Conservation (phyloP, 1,140 invertebrate species). For the Alviniconcha marisindica region DNA sequence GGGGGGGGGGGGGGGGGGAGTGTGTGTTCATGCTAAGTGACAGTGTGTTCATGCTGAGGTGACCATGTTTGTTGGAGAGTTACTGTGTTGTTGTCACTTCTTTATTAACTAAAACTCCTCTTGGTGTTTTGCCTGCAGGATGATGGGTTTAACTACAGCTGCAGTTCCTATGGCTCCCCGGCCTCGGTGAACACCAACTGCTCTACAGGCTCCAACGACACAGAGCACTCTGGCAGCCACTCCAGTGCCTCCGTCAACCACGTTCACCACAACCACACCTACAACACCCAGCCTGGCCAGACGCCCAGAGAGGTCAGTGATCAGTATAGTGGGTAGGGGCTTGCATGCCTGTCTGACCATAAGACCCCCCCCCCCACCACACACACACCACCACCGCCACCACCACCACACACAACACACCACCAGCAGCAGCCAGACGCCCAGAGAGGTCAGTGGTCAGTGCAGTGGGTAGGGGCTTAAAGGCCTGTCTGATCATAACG, state of each 20-base stretch:
- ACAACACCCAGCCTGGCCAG: constrained; percentile 84
- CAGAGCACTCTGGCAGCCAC: constrained; percentile 57
- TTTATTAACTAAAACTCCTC: too few relatives aligned
- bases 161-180: constrained; percentile 80
- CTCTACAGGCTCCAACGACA: constrained; percentile 65
- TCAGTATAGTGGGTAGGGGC: too few relatives aligned
- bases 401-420: constrained; percentile 91
- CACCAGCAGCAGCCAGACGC: constrained; percentile 82
- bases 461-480: too few relatives aligned
- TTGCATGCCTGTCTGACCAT: too few relatives aligned
- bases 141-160: constrained; percentile 44
- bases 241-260: constrained; percentile 60
- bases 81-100: too few relatives aligned
- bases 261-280: constrained; percentile 90
- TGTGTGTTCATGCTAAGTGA: too few relatives aligned
- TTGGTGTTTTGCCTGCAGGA: constrained; percentile 23
- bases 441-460: constrained; percentile 78
- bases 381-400: constrained; percentile 80
- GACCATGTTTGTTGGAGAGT: too few relatives aligned
- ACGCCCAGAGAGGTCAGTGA: constrained; percentile 79
- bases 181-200: constrained; percentile 70
- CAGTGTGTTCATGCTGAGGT: too few relatives aligned
- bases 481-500: too few relatives aligned
- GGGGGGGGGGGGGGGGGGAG: too few relatives aligned
- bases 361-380: too few relatives aligned